Percentiles rank a stretch among this genome's conserved stretches.
These are phyloP conservation scores for Turritopsis dohrnii DNA, from an alignment of 30 jellyfish, hydroid and myxozoan genomes.

Conservation along the genomic window DNA sequence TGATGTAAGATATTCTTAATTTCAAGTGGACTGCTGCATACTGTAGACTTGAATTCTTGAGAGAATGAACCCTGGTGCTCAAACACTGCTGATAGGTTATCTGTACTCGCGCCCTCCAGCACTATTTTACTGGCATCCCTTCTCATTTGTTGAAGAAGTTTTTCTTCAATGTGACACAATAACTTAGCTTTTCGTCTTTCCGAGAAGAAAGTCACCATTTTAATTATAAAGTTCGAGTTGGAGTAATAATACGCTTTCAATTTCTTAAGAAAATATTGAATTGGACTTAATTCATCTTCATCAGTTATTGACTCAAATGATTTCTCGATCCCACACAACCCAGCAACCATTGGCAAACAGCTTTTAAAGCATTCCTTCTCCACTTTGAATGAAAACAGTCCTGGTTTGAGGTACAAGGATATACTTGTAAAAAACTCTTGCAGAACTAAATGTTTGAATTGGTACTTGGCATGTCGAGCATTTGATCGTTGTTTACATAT, in stretches of 20 bases:
- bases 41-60: not conserved
- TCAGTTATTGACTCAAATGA: not conserved
- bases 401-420: not conserved
- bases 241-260: not conserved
- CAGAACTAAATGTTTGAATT: not conserved
- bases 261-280: not conserved
- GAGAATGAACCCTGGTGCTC: not conserved
- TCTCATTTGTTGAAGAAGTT: not conserved
- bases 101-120: not conserved
- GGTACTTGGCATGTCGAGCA: not conserved
- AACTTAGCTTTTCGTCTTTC: not conserved
- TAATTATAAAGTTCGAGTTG: not conserved
- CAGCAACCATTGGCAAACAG: slow-evolving; percentile 19
- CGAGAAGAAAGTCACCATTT: not conserved
- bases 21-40: not conserved
- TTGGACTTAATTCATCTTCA: not conserved
- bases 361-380: not conserved
- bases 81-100: not conserved
- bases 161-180: not conserved
- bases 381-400: not conserved
- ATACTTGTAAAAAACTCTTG: slow-evolving; percentile 11
- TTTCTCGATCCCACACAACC: not conserved
- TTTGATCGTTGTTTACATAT: not conserved
- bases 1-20: not conserved
- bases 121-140: not conserved